Conservation (phyloP, 2,888 invertebrate species). For the Helleia helle region DNA sequence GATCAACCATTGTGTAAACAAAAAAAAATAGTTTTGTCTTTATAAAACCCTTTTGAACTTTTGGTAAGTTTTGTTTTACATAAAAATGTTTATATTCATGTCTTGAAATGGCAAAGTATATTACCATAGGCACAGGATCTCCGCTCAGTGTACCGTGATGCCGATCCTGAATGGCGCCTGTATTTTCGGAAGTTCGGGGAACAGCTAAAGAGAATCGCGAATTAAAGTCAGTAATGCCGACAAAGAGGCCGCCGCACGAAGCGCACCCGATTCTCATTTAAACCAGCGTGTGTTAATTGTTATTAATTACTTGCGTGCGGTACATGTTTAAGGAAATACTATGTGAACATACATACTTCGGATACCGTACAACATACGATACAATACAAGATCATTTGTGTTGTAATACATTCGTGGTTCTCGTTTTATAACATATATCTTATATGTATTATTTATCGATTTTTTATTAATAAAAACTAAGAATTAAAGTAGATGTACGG, state of each 20-base stretch:
- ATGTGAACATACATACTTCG: constrained; percentile 3
- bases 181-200: constrained; percentile 71
- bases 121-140: constrained; percentile 69
- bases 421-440: too few relatives aligned
- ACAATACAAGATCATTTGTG: background rate
- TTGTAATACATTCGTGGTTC: too few relatives aligned
- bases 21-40: too few relatives aligned
- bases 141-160: constrained; percentile 60
- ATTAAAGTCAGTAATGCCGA: constrained; percentile 51
- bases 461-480: too few relatives aligned
- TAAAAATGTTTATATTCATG: too few relatives aligned
- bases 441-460: too few relatives aligned
- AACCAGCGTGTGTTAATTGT: constrained; percentile 72
- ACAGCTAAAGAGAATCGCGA: constrained; percentile 49
- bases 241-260: constrained; percentile 71
- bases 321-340: constrained; percentile 31
- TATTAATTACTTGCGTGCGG: constrained; percentile 65
- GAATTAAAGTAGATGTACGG: too few relatives aligned
- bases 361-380: background rate
- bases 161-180: constrained; percentile 46
- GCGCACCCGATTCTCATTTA: constrained; percentile 69
- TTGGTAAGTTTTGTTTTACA: too few relatives aligned
- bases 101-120: too few relatives aligned
- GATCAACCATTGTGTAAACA: too few relatives aligned
- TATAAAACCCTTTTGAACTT: too few relatives aligned